Conservation (phyloP, 2,888 invertebrate species). For the Drosophila kuntzei region DNA sequence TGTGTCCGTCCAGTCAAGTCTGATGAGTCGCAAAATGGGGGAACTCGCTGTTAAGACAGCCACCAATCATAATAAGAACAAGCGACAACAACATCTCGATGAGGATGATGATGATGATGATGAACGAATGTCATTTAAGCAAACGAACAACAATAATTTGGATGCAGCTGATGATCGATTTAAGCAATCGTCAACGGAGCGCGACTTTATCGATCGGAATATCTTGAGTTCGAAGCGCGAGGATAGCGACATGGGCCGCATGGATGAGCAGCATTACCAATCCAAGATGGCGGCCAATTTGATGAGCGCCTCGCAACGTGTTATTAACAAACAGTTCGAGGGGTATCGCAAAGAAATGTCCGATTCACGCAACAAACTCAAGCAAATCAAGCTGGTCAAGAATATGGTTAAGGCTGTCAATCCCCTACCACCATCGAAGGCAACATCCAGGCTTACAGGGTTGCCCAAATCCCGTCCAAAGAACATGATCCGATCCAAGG, state of each 20-base stretch:
- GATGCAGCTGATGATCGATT: background rate
- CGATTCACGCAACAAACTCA: background rate
- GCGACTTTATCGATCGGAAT: slow-evolving; percentile 6
- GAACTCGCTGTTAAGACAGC: slow-evolving; percentile 5
- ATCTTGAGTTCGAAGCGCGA: background rate
- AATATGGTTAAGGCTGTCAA: slow-evolving; percentile 15
- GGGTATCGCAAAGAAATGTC: background rate
- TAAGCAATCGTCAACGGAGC: background rate
- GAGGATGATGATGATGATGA: background rate
- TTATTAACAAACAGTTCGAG: slow-evolving; percentile 41
- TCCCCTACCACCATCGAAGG: slow-evolving; percentile 14
- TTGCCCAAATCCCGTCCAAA: background rate
- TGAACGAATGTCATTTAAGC: background rate
- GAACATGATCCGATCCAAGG: background rate
- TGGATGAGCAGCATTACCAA: slow-evolving; percentile 36
- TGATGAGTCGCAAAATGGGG: slow-evolving; percentile 4
- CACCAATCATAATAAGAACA: background rate
- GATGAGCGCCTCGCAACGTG: slow-evolving; percentile 63
- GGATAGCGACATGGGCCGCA: slow-evolving; percentile 9
- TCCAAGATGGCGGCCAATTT: slow-evolving; percentile 4
- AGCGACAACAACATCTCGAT: background rate
- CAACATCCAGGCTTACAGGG: background rate
- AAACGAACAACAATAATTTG: background rate
- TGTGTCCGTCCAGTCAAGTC: background rate
- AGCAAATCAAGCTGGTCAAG: background rate